Conservation (phyloP, 2,888 invertebrate genomes). For the Phalangium opilio region DNA sequence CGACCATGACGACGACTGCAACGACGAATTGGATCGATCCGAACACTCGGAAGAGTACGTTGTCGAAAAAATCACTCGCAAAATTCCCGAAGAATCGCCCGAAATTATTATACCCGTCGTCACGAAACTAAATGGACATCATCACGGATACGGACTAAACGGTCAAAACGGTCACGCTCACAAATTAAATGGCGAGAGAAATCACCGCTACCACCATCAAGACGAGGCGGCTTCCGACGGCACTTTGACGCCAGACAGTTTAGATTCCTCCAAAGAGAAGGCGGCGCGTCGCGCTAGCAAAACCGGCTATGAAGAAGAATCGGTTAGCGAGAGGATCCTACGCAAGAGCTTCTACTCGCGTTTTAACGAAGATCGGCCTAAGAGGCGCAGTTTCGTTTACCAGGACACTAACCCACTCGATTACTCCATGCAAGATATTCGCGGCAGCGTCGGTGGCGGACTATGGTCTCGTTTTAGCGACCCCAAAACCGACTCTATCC, state of each 20-base stretch:
- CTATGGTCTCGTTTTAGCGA: too few relatives aligned
- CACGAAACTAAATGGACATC: not conserved
- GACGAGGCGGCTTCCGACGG: not conserved
- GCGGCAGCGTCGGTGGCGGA: too few relatives aligned
- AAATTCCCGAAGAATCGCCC: not conserved
- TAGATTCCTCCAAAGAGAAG: not conserved
- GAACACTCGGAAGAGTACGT: not conserved
- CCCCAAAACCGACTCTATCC: too few relatives aligned
- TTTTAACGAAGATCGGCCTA: conserved; percentile 48
- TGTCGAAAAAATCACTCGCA: not conserved
- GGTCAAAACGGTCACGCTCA: too few relatives aligned
- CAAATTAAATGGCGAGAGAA: too few relatives aligned
- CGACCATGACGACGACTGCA: not conserved
- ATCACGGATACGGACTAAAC: too few relatives aligned
- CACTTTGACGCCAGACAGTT: not conserved
- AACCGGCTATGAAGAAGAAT: conserved; percentile 39
- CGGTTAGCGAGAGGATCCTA: conserved; percentile 68
- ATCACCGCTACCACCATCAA: too few relatives aligned
- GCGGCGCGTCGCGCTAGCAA: not conserved
- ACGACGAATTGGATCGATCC: not conserved
- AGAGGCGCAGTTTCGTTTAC: conserved; percentile 6
- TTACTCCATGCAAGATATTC: too few relatives aligned
- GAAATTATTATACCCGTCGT: not conserved
- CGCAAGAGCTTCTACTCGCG: conserved; percentile 76
- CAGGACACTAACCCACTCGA: not conserved